These are phyloP conservation scores for Manis pentadactyla DNA, from an alignment of 2,797 vertebrate species.

Conservation along the genomic window DNA sequence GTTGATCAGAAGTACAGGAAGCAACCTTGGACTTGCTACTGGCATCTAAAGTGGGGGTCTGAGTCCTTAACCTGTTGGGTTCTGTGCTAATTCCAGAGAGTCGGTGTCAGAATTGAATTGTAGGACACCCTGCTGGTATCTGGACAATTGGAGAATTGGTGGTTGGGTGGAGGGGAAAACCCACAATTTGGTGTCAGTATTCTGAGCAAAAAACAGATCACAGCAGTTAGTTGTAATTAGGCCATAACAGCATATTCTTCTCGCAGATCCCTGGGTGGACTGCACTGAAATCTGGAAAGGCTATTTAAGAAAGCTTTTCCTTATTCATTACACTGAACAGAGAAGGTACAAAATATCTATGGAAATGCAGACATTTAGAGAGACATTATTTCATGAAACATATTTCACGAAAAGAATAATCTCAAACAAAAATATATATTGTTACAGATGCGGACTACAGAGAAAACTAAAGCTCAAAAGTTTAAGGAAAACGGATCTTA, in stretches of 20 bases:
- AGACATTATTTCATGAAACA: background rate
- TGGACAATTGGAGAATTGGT: background rate
- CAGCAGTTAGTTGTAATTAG: background rate
- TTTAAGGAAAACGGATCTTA: background rate
- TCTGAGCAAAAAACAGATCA: background rate
- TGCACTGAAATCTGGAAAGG: background rate
- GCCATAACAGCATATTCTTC: background rate
- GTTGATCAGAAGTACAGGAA: background rate
- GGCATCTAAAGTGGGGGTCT: background rate
- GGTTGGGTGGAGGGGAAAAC: background rate
- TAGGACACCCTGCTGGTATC: background rate
- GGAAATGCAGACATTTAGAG: background rate
- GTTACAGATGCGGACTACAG: background rate
- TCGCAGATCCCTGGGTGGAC: background rate
- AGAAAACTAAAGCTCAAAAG: background rate
- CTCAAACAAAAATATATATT: background rate
- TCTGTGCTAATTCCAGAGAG: background rate
- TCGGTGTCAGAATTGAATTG: background rate
- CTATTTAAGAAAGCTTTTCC: background rate
- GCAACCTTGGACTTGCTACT: no score
- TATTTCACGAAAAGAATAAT: background rate
- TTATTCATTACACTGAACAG: background rate
- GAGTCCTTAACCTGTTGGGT: background rate
- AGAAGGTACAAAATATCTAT: background rate
- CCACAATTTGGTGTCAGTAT: background rate